phyloP scores from a whole-genome alignment of 1,140 invertebrate genomes.

The Aphaenogaster rudis region DNA sequence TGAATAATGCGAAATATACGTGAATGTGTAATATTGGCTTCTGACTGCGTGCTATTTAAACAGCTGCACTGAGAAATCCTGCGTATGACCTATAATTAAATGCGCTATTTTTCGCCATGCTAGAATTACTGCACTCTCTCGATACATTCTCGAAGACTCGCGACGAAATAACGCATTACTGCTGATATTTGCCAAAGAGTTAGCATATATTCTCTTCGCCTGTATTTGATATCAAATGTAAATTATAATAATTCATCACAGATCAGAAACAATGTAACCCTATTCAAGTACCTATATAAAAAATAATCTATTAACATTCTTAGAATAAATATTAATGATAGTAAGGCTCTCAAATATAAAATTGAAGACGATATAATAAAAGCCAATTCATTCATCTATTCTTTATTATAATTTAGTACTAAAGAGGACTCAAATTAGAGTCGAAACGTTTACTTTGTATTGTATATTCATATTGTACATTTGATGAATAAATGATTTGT shows the following conservation, averaged over 20 bases:
- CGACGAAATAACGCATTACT: background rate
- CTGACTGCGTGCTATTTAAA: constrained; percentile 37
- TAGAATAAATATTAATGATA: background rate
- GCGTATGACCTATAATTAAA: constrained; percentile 67
- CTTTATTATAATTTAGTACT: too few relatives aligned
- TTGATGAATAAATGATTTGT: too few relatives aligned
- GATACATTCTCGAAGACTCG: background rate
- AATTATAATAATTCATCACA: background rate
- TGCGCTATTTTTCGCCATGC: constrained; percentile 68
- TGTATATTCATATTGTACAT: too few relatives aligned
- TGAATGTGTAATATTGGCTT: constrained; percentile 18
- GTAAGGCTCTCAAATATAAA: too few relatives aligned
- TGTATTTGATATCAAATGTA: background rate
- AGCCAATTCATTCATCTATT: too few relatives aligned
- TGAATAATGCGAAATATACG: background rate
- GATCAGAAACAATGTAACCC: background rate
- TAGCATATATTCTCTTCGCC: background rate
- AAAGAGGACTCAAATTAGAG: too few relatives aligned
- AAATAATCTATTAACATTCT: background rate
- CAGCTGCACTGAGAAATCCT: constrained; percentile 43
- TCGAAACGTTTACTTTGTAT: too few relatives aligned
- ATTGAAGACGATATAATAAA: too few relatives aligned
- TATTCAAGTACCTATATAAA: background rate
- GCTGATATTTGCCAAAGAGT: background rate
- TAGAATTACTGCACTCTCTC: constrained; percentile 21